Conservation (phyloP, 2,113 vertebrate species). For the Tonatia bakeri region DNA sequence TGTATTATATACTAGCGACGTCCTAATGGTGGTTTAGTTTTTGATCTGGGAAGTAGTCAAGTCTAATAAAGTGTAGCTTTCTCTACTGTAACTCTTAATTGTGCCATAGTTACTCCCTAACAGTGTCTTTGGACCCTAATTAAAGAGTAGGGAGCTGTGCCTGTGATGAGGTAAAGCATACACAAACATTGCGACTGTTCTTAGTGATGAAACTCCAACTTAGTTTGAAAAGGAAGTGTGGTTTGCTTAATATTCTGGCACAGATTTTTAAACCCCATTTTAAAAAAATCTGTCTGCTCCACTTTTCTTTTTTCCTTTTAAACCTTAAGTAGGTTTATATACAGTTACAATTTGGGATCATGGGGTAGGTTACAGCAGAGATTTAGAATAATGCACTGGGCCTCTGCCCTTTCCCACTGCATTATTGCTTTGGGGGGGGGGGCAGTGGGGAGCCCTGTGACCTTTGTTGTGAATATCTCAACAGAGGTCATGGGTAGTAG, state of each 20-base stretch:
- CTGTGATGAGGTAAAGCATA: background rate
- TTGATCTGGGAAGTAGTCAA: constrained; percentile 34
- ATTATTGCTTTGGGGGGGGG: background rate
- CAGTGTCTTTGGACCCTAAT: constrained; percentile 36
- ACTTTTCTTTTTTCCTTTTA: background rate
- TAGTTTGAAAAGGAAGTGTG: background rate
- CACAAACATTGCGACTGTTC: background rate
- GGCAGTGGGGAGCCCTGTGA: background rate
- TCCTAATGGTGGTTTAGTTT: background rate
- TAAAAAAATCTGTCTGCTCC: background rate
- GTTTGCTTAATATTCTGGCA: constrained; percentile 31
- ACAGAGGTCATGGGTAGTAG: constrained; percentile 7
- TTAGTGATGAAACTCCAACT: background rate
- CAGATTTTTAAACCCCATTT: background rate
- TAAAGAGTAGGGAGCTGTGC: constrained; percentile 32
- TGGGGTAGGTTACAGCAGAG: background rate
- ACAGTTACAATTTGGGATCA: background rate
- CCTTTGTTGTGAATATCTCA: background rate
- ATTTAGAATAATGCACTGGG: background rate
- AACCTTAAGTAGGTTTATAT: background rate
- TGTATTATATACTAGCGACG: background rate
- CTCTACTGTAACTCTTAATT: constrained; percentile 45
- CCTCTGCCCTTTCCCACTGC: background rate
- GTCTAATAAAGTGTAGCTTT: constrained; percentile 12
- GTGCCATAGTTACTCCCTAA: background rate